Evolutionary conservation across 2,888 invertebrate species (phyloP), one percentile per base, ranked within the genome.

Genomic region (Dexiosoma caninum): DNA sequence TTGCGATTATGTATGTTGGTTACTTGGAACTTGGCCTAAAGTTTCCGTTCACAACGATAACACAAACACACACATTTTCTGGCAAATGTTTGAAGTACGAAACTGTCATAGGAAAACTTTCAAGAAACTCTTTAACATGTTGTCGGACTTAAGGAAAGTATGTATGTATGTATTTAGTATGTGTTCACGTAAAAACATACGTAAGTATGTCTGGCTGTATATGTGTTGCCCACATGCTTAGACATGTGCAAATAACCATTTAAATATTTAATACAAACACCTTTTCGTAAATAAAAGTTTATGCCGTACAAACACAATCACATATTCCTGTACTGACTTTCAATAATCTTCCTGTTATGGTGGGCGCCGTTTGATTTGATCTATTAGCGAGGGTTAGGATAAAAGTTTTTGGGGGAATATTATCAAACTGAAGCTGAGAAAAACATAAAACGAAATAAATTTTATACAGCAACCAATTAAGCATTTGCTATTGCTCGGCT

Each of bases 211-310:
- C 21, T 21, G 0, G n/a, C 8, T 51, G n/a, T 27, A 9, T 14
- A 2, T n/a, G 1, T 37, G 10, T 35, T 21, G 64, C 37, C 51
- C 40, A 66, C 49, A 37, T 40, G 40, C 30, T 53, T 12, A 30
- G 40, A 59, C 46, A 55, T 69, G 55, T 66, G 60, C 40, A 72
- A 62, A 49, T 51, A 42, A 67, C 72, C 78, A 78, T 78, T 78
- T 78, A 69, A 78, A 78, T 78, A 74, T 78, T 78, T 78, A 78
- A 78, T 74, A 69, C 74, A 74, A 74, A 69, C 53, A 78, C 74
- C 78, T 74, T 74, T 78, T 46, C 67, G 67, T n/a, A 53, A 72
- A 78, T 53, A 72, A 72, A 72, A 78, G 14, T 64, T 70, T 60
- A 51, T 53, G 23, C 46, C 27, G 7, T n/a, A 59, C 53, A 53